Evolutionary conservation across 2,888 invertebrate species (phyloP).

Genomic region (Temnothorax ravouxi): DNA sequence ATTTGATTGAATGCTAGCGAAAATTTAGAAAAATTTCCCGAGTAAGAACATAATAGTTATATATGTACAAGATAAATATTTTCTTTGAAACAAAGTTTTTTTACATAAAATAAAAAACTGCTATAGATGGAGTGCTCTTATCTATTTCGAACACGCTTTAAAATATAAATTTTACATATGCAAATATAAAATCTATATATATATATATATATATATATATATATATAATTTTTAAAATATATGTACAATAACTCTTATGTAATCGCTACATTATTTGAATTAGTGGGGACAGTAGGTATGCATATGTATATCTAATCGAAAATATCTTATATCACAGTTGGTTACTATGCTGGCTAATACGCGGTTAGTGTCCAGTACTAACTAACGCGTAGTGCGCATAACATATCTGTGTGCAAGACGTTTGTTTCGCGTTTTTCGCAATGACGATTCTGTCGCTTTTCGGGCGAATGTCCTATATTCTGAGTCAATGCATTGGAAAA

Average conservation of each 20-base stretch:
- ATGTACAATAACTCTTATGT: neutral
- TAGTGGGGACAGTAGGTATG: neutral
- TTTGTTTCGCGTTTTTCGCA: neutral
- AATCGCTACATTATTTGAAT: neutral
- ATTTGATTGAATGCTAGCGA: neutral
- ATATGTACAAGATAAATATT: neutral
- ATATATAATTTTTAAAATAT: neutral
- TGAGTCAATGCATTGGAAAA: neutral
- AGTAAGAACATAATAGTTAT: neutral
- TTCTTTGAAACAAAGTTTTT: neutral
- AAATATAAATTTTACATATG: neutral
- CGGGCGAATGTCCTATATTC: neutral
- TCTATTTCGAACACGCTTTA: neutral
- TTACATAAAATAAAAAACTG: neutral
- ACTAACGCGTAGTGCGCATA: neutral
- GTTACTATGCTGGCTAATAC: neutral
- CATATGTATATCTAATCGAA: neutral
- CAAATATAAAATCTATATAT: neutral
- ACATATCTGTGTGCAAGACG: neutral
- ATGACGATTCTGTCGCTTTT: conserved; percentile 16
- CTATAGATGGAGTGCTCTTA: neutral
- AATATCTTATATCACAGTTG: neutral
- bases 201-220: too few relatives aligned
- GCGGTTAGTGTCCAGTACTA: too few relatives aligned
- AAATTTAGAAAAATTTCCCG: neutral